These are phyloP conservation scores for Tryphoninae sp. DNA, from an alignment of 2,888 invertebrate species.

Conservation along the genomic window DNA sequence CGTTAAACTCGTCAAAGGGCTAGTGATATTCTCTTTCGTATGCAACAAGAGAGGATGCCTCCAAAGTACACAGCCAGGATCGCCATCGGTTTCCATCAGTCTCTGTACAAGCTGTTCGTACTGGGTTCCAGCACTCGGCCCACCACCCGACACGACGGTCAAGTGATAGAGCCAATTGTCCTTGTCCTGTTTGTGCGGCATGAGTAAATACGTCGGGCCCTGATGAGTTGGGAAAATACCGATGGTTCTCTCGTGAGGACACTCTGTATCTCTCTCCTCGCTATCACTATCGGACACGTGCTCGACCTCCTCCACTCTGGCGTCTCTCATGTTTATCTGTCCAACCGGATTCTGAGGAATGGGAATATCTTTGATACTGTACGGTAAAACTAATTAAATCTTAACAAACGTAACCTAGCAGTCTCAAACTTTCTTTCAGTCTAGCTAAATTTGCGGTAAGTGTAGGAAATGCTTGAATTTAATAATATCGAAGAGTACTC, in stretches of 20 bases:
- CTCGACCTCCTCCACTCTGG: conserved; percentile 96
- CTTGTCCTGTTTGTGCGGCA: conserved; percentile 96
- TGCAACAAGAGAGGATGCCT: conserved; percentile 95
- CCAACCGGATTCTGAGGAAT: conserved; percentile 91
- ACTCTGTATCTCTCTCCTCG: conserved; percentile 90
- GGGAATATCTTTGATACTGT: too few species aligned
- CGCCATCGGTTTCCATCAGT: conserved; percentile 97
- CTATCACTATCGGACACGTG: conserved; percentile 96
- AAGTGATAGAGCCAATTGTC: conserved; percentile 93
- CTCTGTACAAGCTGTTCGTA: conserved; percentile 98
- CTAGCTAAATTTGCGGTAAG: too few species aligned
- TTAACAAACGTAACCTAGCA: too few species aligned
- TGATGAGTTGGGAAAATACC: conserved; percentile 97
- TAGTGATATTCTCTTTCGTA: conserved; percentile 94
- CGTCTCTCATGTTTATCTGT: conserved; percentile 97
- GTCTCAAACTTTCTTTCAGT: too few species aligned
- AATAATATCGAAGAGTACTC: conserved; percentile 73
- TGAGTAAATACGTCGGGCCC: conserved; percentile 96
- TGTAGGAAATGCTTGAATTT: conserved; percentile 16
- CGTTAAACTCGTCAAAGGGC: conserved; percentile 94
- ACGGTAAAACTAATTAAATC: neutral
- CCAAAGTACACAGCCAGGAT: conserved; percentile 96
- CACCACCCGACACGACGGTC: conserved; percentile 96
- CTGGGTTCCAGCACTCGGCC: conserved; percentile 95
- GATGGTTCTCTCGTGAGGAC: conserved; percentile 90